Percentiles rank a stretch among this genome's conserved stretches.
Conservation (phyloP, 1,140 invertebrate genomes). For the Augochlora pura region DNA sequence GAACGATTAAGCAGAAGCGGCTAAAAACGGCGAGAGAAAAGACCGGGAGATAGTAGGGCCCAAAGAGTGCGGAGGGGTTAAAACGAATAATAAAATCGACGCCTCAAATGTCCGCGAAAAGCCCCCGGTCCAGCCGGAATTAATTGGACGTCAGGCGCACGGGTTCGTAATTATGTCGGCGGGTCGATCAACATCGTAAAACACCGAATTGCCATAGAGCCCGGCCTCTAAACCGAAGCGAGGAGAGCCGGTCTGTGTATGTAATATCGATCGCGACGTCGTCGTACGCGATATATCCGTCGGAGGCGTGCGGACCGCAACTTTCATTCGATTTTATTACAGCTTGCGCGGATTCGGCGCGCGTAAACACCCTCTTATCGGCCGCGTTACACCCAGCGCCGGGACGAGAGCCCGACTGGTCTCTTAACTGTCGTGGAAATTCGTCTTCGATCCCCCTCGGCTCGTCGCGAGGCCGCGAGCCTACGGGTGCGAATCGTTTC, state of each 20-base stretch:
- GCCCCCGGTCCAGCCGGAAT: not conserved
- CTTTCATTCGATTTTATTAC: slow-evolving; percentile 58
- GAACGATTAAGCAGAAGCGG: too few relatives aligned
- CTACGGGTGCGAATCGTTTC: too few relatives aligned
- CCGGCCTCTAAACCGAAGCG: slow-evolving; percentile 33
- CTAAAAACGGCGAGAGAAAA: too few relatives aligned
- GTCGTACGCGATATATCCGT: slow-evolving; percentile 24
- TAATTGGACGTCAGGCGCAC: slow-evolving; percentile 44
- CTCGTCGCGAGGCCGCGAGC: too few relatives aligned
- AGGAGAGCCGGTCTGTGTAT: not conserved
- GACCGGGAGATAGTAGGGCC: too few relatives aligned
- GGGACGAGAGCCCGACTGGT: too few relatives aligned
- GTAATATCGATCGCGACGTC: slow-evolving; percentile 53
- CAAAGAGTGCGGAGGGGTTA: too few relatives aligned
- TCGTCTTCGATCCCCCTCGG: too few relatives aligned
- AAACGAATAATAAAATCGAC: too few relatives aligned
- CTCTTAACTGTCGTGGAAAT: too few relatives aligned
- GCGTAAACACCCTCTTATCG: slow-evolving; percentile 46
- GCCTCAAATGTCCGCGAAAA: too few relatives aligned
- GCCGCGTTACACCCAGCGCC: too few relatives aligned
- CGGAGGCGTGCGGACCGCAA: slow-evolving; percentile 15
- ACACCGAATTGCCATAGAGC: slow-evolving; percentile 39
- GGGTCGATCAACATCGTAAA: slow-evolving; percentile 47
- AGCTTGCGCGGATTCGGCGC: slow-evolving; percentile 1
- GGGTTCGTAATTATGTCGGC: slow-evolving; percentile 46